phyloP scores from a whole-genome alignment of 2,888 invertebrate genomes.

The Limnephilus auricula region DNA sequence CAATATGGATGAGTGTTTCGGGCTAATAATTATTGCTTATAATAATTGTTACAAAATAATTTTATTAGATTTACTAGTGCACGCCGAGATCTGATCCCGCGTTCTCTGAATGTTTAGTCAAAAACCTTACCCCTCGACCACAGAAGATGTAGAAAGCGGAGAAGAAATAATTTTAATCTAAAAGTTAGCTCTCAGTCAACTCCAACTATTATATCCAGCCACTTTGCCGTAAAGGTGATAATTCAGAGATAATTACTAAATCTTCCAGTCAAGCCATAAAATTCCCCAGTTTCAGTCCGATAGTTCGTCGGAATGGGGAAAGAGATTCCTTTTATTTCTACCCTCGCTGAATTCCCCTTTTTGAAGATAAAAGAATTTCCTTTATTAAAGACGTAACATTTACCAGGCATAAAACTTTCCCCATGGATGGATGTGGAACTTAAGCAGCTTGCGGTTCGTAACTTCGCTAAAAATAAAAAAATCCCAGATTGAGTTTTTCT shows the following conservation, averaged over 20 bases:
- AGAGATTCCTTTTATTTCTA: slow-evolving; percentile 6
- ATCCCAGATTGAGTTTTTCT: neutral
- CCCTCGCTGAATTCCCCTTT: neutral
- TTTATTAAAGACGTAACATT: slow-evolving; percentile 14
- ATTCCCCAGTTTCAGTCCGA: neutral
- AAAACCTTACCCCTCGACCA: too few relatives aligned
- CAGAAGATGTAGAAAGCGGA: too few relatives aligned
- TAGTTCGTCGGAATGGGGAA: neutral
- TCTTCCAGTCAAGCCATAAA: neutral
- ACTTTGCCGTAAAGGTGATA: neutral
- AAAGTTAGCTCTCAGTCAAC: neutral
- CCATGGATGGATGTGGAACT: neutral
- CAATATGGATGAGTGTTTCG: too few relatives aligned
- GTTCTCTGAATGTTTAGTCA: too few relatives aligned
- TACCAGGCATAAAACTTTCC: slow-evolving; percentile 10
- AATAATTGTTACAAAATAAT: too few relatives aligned
- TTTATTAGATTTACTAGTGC: too few relatives aligned
- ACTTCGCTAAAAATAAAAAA: neutral
- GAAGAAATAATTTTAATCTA: neutral
- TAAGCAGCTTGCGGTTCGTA: neutral
- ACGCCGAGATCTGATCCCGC: too few relatives aligned
- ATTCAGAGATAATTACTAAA: slow-evolving; percentile 11
- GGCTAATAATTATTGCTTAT: too few relatives aligned
- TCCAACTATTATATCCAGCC: neutral
- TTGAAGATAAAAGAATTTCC: slow-evolving; percentile 24